Evolutionary conservation across 64 coral and sea anemone genomes (phyloP).

Genomic region (Anthopleura sola): DNA sequence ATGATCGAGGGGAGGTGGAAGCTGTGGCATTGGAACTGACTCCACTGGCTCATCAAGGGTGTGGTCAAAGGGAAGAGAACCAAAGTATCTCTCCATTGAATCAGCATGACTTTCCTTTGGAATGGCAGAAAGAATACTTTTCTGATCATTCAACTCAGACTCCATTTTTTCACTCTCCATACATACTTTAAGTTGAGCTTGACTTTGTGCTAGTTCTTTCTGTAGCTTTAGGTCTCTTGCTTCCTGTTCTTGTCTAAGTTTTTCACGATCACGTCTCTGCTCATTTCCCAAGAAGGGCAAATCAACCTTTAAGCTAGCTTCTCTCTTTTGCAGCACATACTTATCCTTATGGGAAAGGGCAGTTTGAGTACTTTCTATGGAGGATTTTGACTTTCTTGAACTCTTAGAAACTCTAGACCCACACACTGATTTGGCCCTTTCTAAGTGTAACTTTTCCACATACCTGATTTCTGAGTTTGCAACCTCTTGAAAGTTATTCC

Average conservation of each 20-base stretch:
- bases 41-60: neutral
- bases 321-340: neutral
- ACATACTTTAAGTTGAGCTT: slow-evolving; percentile 21
- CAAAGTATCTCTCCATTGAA: slow-evolving; percentile 23
- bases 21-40: neutral
- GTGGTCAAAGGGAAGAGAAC: neutral
- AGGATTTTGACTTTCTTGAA: slow-evolving; percentile 2
- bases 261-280: slow-evolving; percentile 27
- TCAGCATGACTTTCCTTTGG: slow-evolving; percentile 26
- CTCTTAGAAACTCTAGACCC: neutral
- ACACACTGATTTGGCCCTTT: neutral
- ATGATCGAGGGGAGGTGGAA: neutral
- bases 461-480: slow-evolving; percentile 7
- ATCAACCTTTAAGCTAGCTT: neutral
- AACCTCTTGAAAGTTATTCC: slow-evolving; percentile 13
- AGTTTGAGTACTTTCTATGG: neutral
- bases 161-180: neutral
- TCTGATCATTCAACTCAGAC: neutral
- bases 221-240: slow-evolving; percentile 16
- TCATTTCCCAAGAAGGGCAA: neutral
- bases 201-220: slow-evolving; percentile 24
- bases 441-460: slow-evolving; percentile 20
- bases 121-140: slow-evolving; percentile 6
- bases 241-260: slow-evolving; percentile 25
- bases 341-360: neutral